Evolutionary conservation across 2,888 invertebrate species (phyloP).

Genomic region (Dysmachus trigonus): DNA sequence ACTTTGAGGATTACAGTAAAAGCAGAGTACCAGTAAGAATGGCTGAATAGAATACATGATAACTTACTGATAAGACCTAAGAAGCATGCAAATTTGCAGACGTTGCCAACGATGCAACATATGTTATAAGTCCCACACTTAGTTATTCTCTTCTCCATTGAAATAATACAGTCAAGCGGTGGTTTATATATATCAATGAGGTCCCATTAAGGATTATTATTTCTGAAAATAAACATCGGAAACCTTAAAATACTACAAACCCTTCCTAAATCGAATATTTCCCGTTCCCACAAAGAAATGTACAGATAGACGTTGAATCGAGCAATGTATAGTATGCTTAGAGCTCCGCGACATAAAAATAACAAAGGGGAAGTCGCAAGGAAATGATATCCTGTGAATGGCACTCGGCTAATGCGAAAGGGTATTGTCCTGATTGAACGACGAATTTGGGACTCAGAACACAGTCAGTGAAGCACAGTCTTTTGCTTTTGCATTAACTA

Average conservation of each 20-base stretch:
- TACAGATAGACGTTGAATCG: not conserved
- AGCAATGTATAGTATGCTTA: not conserved
- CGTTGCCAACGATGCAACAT: not conserved
- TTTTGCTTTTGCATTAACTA: not conserved
- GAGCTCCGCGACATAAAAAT: not conserved
- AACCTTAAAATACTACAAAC: slow-evolving; percentile 24
- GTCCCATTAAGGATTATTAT: slow-evolving; percentile 36
- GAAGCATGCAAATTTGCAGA: not conserved
- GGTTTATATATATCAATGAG: slow-evolving; percentile 26
- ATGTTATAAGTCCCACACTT: slow-evolving; percentile 10
- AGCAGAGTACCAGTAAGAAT: not conserved
- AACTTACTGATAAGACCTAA: not conserved
- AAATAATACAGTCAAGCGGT: slow-evolving; percentile 6
- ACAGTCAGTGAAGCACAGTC: not conserved
- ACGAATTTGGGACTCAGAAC: not conserved
- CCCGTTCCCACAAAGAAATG: not conserved
- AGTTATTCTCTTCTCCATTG: not conserved
- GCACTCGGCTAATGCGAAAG: not conserved
- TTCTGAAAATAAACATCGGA: slow-evolving; percentile 27
- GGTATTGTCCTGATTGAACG: not conserved
- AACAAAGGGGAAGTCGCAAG: not conserved
- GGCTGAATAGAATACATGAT: not conserved
- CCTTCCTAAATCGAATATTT: slow-evolving; percentile 33
- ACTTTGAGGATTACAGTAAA: not conserved
- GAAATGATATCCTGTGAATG: slow-evolving; percentile 6